Conservation (phyloP, 2,797 vertebrate species). For the Ara ararauna region DNA sequence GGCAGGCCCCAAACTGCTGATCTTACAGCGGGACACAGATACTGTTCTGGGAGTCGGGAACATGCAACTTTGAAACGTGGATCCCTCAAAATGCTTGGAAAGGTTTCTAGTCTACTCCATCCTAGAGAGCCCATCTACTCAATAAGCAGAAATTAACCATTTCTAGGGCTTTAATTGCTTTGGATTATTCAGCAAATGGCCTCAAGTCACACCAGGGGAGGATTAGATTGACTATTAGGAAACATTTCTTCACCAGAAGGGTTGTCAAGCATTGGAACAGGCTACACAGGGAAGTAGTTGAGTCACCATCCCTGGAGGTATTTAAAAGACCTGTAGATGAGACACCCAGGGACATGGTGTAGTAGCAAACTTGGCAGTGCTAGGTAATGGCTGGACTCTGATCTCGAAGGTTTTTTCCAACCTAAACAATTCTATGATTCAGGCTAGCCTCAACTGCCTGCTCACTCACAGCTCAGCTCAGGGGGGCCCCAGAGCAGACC, state of each 20-base stretch:
- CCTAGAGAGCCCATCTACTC: background rate
- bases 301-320: background rate
- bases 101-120: background rate
- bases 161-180: background rate
- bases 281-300: background rate
- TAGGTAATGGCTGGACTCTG: background rate
- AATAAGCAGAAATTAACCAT: background rate
- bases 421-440: background rate
- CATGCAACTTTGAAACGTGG: background rate
- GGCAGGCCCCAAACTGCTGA: background rate
- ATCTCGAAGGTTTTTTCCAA: background rate
- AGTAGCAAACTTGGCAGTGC: background rate
- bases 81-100: background rate
- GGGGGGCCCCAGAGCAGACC: background rate
- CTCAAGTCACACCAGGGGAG: background rate
- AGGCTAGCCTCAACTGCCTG: background rate
- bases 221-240: background rate
- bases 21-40: background rate
- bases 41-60: background rate
- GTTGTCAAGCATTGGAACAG: background rate
- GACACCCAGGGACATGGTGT: background rate
- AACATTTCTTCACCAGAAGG: background rate
- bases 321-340: background rate
- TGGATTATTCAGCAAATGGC: background rate
- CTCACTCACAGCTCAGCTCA: background rate